Percentiles rank a stretch among this genome's conserved stretches.
These are phyloP conservation scores for Microctenopoma stevenorrisi DNA, from an alignment of 2,797 vertebrate species.

Conservation along the genomic window DNA sequence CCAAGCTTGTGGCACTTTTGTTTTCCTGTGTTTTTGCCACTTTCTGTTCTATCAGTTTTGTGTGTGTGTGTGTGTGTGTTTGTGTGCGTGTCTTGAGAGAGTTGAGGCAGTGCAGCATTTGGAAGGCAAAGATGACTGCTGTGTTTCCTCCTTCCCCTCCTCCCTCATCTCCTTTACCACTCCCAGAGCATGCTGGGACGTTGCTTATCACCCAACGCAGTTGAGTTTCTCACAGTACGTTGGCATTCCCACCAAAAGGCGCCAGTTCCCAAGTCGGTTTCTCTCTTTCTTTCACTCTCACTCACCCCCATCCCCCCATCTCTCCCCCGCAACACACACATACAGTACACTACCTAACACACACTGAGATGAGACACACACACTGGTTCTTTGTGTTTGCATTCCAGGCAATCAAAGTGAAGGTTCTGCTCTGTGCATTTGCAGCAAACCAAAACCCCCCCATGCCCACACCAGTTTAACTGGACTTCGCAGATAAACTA, in stretches of 20 bases:
- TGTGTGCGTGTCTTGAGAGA: slow-evolving; percentile 37
- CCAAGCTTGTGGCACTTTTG: neutral
- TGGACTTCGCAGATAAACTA: slow-evolving; percentile 73
- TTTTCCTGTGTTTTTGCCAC: slow-evolving; percentile 6
- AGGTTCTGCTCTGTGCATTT: slow-evolving; percentile 67
- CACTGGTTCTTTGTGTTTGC: slow-evolving; percentile 66
- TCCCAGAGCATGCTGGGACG: slow-evolving; percentile 73
- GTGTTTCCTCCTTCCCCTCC: slow-evolving; percentile 32
- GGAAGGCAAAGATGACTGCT: slow-evolving; percentile 48
- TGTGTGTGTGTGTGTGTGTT: slow-evolving; percentile 1
- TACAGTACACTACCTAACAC: slow-evolving; percentile 1
- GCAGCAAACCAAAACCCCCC: slow-evolving; percentile 52
- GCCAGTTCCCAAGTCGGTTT: slow-evolving; percentile 56
- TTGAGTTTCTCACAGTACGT: slow-evolving; percentile 64
- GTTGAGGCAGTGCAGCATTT: slow-evolving; percentile 34
- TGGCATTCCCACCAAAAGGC: slow-evolving; percentile 66
- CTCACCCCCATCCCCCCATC: neutral
- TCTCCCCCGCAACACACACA: slow-evolving; percentile 6
- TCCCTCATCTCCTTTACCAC: slow-evolving; percentile 33
- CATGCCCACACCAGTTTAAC: slow-evolving; percentile 53
- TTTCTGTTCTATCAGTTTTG: slow-evolving; percentile 2
- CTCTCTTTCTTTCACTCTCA: slow-evolving; percentile 30
- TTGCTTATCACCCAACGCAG: slow-evolving; percentile 78
- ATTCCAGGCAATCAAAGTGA: slow-evolving; percentile 72
- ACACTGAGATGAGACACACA: slow-evolving; percentile 15